phyloP scores from a whole-genome alignment of 2,888 invertebrate genomes.

The Deilephila elpenor region DNA sequence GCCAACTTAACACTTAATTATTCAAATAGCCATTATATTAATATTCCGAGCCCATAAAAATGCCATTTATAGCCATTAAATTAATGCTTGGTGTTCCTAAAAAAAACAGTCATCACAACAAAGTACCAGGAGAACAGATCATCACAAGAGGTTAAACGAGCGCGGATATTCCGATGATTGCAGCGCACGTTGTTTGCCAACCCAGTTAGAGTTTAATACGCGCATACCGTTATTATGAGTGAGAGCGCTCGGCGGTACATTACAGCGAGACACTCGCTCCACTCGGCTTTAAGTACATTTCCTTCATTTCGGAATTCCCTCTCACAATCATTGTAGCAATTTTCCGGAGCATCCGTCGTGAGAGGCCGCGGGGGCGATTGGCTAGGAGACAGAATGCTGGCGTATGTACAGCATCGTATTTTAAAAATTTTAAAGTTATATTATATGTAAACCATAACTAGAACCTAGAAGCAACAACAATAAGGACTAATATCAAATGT shows the following conservation, averaged over 20 bases:
- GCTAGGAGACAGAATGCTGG: conserved; percentile 47
- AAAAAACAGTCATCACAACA: too few species aligned
- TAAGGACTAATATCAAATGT: too few species aligned
- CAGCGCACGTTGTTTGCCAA: not conserved
- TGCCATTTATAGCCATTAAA: too few species aligned
- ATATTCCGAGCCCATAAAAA: too few species aligned
- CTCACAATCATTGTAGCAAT: conserved; percentile 84
- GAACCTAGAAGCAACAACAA: too few species aligned
- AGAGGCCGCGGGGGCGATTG: conserved; percentile 64
- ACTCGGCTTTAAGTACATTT: conserved; percentile 71
- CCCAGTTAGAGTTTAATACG: conserved; percentile 8
- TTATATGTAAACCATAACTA: too few species aligned
- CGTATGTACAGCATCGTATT: not conserved
- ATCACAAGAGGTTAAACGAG: not conserved
- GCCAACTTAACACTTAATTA: too few species aligned
- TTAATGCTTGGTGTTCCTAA: too few species aligned
- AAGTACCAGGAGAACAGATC: not conserved
- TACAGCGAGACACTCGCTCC: conserved; percentile 33
- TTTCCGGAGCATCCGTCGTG: conserved; percentile 82
- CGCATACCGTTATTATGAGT: conserved; percentile 27
- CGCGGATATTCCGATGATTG: not conserved
- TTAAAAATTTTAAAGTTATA: not conserved
- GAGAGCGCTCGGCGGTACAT: conserved; percentile 29
- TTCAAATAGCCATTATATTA: too few species aligned
- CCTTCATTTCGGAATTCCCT: conserved; percentile 82